phyloP scores from a whole-genome alignment of 2,888 invertebrate species.

The Tipula vernalis region DNA sequence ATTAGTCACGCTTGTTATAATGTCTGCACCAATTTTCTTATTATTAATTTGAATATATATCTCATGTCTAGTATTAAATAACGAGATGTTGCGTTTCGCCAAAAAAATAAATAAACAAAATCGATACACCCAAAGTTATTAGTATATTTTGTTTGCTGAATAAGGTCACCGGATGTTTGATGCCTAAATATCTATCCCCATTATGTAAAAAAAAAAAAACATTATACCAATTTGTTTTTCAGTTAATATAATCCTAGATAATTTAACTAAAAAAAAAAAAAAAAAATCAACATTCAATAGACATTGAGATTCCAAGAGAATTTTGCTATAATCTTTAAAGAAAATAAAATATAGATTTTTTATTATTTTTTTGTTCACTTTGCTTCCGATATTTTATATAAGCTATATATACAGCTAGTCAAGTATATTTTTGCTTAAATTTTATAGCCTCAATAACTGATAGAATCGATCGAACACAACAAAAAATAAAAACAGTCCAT shows the following conservation, averaged over 20 bases:
- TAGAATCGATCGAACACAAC: not conserved
- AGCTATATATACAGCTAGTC: not conserved
- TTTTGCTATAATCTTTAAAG: not conserved
- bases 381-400: not conserved
- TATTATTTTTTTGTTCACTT: not conserved
- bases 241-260: not conserved
- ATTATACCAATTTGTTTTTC: not conserved
- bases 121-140: not conserved
- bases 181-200: not conserved
- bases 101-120: not conserved
- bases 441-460: conserved; percentile 4
- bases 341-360: not conserved
- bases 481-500: not conserved
- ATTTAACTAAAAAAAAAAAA: not conserved
- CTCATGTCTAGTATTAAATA: not conserved
- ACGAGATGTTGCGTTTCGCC: not conserved
- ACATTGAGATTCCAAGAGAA: not conserved
- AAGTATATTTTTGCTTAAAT: not conserved
- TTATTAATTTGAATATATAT: not conserved
- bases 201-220: not conserved
- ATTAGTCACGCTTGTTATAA: not conserved
- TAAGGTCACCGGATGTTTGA: not conserved
- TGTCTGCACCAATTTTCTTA: not conserved
- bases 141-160: not conserved
- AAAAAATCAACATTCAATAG: not conserved